These are phyloP conservation scores for Cistogaster globosa DNA, from an alignment of 2,888 invertebrate genomes.

Conservation along the genomic window DNA sequence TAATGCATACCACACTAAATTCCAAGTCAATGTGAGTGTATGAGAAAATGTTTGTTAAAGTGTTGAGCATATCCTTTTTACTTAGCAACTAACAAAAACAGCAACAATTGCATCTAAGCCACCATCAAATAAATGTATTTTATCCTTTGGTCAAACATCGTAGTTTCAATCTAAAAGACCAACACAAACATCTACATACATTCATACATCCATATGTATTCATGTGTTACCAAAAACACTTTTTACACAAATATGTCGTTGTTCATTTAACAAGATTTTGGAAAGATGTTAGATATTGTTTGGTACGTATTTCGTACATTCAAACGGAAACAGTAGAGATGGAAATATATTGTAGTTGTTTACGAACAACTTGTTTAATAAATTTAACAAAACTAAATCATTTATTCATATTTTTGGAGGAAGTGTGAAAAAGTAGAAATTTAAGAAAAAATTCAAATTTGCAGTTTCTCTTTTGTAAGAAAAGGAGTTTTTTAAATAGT, in stretches of 20 bases:
- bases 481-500: too few relatives aligned
- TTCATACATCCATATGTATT: neutral
- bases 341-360: conserved; percentile 17
- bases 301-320: conserved; percentile 5
- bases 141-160: conserved; percentile 69
- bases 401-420: too few relatives aligned
- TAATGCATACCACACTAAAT: conserved; percentile 16
- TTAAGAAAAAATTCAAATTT: too few relatives aligned
- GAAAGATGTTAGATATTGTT: conserved; percentile 38
- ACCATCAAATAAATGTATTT: conserved; percentile 65
- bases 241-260: neutral
- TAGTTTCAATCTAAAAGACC: conserved; percentile 5
- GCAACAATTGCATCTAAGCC: conserved; percentile 28
- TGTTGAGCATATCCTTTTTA: conserved; percentile 65
- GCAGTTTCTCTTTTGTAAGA: too few relatives aligned
- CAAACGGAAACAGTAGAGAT: conserved; percentile 11
- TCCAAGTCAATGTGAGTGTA: conserved; percentile 23
- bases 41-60: conserved; percentile 18
- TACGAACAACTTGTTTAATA: conserved; percentile 20
- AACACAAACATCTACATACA: neutral
- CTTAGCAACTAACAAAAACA: conserved; percentile 34
- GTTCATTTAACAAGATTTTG: conserved; percentile 45
- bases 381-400: neutral
- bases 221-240: neutral
- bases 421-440: too few relatives aligned